These are phyloP conservation scores for Eudemis profundana DNA, from an alignment of 2,888 invertebrate species.

Conservation along the genomic window DNA sequence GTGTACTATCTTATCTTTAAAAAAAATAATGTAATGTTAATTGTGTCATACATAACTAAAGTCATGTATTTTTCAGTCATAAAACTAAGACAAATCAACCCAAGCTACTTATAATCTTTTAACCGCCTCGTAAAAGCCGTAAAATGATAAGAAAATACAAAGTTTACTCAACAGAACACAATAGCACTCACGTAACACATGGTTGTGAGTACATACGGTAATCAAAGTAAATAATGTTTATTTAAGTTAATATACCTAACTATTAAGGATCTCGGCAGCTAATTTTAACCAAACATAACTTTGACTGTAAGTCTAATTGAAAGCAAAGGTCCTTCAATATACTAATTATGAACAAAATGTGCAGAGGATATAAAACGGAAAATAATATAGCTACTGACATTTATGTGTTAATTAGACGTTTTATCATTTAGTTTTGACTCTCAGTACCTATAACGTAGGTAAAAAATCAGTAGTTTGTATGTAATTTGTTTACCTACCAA, in stretches of 20 bases:
- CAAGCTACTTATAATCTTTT: constrained; percentile 17
- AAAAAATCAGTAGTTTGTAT: no score
- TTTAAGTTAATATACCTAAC: constrained; percentile 3
- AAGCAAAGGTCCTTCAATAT: no score
- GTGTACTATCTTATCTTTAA: background rate
- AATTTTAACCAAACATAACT: no score
- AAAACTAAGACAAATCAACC: constrained; percentile 19
- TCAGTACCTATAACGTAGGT: no score
- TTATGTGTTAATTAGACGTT: no score
- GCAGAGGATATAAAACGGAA: no score
- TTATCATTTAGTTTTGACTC: no score
- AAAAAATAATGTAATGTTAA: background rate
- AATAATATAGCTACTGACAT: no score
- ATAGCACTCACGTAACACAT: constrained; percentile 26
- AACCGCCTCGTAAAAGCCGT: background rate
- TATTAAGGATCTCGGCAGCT: no score
- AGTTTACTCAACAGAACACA: constrained; percentile 28
- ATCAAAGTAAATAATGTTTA: constrained; percentile 27
- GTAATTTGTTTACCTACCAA: no score
- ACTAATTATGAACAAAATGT: no score
- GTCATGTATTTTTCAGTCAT: background rate
- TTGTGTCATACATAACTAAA: constrained; percentile 12
- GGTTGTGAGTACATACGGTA: constrained; percentile 55
- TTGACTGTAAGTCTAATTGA: no score
- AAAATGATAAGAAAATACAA: constrained; percentile 34